phyloP scores from a whole-genome alignment of 2,797 vertebrate genomes.

The Rhincodon typus region DNA sequence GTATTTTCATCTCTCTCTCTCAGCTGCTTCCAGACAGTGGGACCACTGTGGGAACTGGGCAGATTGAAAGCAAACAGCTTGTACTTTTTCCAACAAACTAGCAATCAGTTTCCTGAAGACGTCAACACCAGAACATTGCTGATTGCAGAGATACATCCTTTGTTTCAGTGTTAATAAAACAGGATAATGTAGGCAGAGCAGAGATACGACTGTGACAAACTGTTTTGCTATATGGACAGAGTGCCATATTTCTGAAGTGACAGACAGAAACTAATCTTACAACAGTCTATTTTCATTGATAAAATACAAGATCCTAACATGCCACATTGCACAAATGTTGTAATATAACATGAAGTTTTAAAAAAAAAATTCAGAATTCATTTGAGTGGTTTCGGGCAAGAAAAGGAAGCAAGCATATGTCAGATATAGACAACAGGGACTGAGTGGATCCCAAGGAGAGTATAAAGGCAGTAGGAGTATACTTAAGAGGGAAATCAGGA shows the following conservation, averaged over 20 bases:
- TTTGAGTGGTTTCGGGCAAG: not conserved
- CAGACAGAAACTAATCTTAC: not conserved
- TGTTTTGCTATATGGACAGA: not conserved
- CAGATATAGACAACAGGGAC: no score
- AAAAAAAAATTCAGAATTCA: not conserved
- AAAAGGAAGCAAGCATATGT: not conserved
- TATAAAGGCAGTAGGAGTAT: no score
- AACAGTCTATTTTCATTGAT: constrained; percentile 16
- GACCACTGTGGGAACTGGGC: not conserved
- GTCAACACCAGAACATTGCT: not conserved
- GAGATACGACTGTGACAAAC: not conserved
- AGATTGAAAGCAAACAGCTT: not conserved
- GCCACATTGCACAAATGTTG: not conserved
- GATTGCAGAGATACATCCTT: not conserved
- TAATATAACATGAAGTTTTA: not conserved
- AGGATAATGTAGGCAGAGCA: not conserved
- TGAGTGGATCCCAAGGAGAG: no score
- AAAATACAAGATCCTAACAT: not conserved
- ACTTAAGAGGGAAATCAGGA: no score
- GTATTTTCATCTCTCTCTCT: not conserved
- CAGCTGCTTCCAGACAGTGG: not conserved
- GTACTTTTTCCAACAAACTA: not conserved
- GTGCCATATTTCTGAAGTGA: not conserved
- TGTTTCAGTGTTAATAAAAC: not conserved
- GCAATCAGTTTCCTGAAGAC: not conserved